These are phyloP conservation scores for Sceloporus undulatus DNA, from an alignment of 2,113 vertebrate genomes.

Conservation along the genomic window DNA sequence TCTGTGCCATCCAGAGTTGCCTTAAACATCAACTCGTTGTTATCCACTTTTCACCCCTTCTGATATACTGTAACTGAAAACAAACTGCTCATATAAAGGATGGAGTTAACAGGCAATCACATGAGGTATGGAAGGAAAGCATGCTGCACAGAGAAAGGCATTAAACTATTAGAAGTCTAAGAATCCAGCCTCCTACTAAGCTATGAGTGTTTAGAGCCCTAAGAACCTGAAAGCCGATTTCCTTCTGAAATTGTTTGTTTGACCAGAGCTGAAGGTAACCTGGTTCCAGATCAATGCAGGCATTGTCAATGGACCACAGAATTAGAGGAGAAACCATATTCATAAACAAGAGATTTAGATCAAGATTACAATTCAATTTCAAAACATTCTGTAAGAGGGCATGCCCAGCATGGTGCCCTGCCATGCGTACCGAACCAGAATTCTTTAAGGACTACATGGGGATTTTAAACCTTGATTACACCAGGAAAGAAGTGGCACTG, in stretches of 20 bases:
- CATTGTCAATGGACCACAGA: conserved; percentile 28
- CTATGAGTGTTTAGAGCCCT: conserved; percentile 3
- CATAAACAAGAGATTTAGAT: conserved; percentile 16
- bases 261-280: conserved; percentile 26
- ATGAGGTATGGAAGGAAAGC: conserved; percentile 10
- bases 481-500: too few species aligned
- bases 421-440: background rate
- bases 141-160: background rate
- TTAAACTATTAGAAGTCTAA: conserved; percentile 7
- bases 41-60: background rate
- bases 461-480: too few species aligned
- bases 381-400: background rate
- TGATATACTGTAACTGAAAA: background rate
- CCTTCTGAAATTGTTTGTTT: conserved; percentile 50
- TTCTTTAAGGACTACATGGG: too few species aligned
- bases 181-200: conserved; percentile 3
- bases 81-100: background rate
- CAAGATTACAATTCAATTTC: background rate
- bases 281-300: conserved; percentile 45
- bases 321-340: background rate
- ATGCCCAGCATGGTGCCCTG: background rate
- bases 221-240: conserved; percentile 38
- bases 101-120: conserved; percentile 5
- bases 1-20: background rate
- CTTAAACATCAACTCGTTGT: background rate